Percentiles rank a stretch among this genome's conserved stretches.
Conservation (phyloP, 1,140 invertebrate species). For the Drepana arcuata region DNA sequence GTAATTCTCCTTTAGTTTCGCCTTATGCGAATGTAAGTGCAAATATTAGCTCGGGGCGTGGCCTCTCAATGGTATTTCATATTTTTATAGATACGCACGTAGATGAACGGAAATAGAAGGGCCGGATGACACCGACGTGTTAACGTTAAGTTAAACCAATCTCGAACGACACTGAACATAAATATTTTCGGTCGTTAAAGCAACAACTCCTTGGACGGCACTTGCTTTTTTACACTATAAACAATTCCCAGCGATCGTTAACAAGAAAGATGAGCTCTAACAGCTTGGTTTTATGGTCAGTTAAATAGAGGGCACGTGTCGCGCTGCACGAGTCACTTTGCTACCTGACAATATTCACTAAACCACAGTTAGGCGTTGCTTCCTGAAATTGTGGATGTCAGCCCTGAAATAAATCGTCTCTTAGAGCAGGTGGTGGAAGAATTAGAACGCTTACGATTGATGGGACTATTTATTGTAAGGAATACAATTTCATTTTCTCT, state of each 20-base stretch:
- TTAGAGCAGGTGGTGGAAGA: slow-evolving; percentile 5
- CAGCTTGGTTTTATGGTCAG: slow-evolving; percentile 54
- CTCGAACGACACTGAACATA: slow-evolving; percentile 31
- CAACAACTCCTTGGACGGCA: slow-evolving; percentile 22
- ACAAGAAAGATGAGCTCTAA: slow-evolving; percentile 67
- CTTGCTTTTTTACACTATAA: slow-evolving; percentile 58
- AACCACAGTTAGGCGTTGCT: slow-evolving; percentile 6
- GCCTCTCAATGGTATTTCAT: slow-evolving; percentile 9
- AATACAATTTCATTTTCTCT: too few species aligned
- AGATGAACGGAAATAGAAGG: slow-evolving; percentile 6
- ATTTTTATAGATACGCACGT: slow-evolving; percentile 3
- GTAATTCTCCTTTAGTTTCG: slow-evolving; percentile 37
- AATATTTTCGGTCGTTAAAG: slow-evolving; percentile 50
- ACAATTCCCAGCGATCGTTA: slow-evolving; percentile 56
- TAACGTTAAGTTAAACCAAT: slow-evolving; percentile 17
- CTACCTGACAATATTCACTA: slow-evolving; percentile 39
- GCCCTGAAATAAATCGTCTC: slow-evolving; percentile 4
- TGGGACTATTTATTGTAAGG: too few species aligned
- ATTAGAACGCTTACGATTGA: slow-evolving; percentile 1
- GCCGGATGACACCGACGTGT: slow-evolving; percentile 6
- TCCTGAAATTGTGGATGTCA: slow-evolving; percentile 2
- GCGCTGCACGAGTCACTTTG: slow-evolving; percentile 34
- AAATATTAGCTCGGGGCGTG: slow-evolving; percentile 26
- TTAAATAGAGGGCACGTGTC: slow-evolving; percentile 55
- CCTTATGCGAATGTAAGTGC: slow-evolving; percentile 26